Base-by-base conservation (phyloP, 1,140 invertebrate genomes). In the Eufriesea mexicana region DNA sequence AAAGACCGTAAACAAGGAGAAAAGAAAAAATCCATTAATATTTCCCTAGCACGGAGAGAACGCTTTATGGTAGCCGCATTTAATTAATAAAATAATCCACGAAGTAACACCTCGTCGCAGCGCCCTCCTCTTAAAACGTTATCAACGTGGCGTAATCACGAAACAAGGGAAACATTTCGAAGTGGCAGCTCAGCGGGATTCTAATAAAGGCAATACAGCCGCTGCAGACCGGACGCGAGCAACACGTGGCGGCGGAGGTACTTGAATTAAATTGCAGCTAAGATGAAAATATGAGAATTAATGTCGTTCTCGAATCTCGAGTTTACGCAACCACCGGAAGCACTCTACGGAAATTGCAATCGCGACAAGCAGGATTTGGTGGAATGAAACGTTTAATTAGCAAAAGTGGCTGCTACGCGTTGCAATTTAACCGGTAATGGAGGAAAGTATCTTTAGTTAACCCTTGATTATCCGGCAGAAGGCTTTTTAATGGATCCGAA, bases 251-350 rank as follows among this genome's bases (percentile, higher is more conserved):
- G 20, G 67, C 42, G 25, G 67, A 35, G 55, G 54, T 42, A 18
- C 67, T 59, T 61, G 57, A 72, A 79, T 72, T 72, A 79, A 70
- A 79, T 71, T 72, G 45, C 54, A 72, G 67, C 51, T 62, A 74
- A 51, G 78, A 79, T 79, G 49, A 79, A 79, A 72, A 61, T 79
- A 79, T 79, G 66, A 72, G 67, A 71, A 61, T 72, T 72, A 59
- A 72, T 79, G 54, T 59, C 67, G 55, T 57, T 72, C 54, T 61
- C 55, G 68, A 59, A 79, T 59, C 67, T 70, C 45, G 18, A 35
- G 47, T 79, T 61, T 54, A 45, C 45, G 47, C 25, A 72, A 67
- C 68, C 47, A 45, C 25, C 78, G 42, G 35, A 42, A 49, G 10
- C 51, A 54, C 45, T 66, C 10, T 45, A 8, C 23, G 51, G 10